Evolutionary conservation across 2,888 invertebrate genomes (phyloP).

Genomic region (Acrocera orbiculus): DNA sequence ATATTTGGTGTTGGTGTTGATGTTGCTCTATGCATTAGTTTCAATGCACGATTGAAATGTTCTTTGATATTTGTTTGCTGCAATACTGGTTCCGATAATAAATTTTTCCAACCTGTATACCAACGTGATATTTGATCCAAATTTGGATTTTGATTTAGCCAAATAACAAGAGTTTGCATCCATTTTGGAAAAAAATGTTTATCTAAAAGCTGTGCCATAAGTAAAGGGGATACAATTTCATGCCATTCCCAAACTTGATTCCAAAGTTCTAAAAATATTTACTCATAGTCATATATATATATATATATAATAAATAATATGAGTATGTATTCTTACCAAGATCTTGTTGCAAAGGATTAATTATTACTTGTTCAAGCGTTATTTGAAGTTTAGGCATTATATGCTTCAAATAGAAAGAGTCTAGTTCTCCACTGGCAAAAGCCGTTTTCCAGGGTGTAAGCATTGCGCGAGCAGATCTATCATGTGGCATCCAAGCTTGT

Average conservation of each 20-base stretch:
- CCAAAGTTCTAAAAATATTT: slow-evolving; percentile 55
- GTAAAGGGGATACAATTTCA: slow-evolving; percentile 59
- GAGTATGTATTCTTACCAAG: slow-evolving; percentile 32
- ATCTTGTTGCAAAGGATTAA: slow-evolving; percentile 57
- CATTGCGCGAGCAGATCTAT: slow-evolving; percentile 80
- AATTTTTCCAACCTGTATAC: slow-evolving; percentile 51
- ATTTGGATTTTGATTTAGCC: slow-evolving; percentile 82
- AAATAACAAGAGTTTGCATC: slow-evolving; percentile 67
- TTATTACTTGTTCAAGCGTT: slow-evolving; percentile 44
- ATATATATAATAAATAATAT: slow-evolving; percentile 1
- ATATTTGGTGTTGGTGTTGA: slow-evolving; percentile 39
- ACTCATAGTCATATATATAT: neutral
- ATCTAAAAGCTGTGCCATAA: slow-evolving; percentile 64
- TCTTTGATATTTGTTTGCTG: slow-evolving; percentile 41
- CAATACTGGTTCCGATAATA: slow-evolving; percentile 38
- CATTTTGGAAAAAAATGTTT: slow-evolving; percentile 87
- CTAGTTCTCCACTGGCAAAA: slow-evolving; percentile 57
- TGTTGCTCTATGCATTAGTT: slow-evolving; percentile 81
- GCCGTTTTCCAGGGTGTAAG: slow-evolving; percentile 75
- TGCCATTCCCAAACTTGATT: slow-evolving; percentile 91
- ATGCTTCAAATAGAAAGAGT: slow-evolving; percentile 66
- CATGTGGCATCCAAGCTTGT: slow-evolving; percentile 89
- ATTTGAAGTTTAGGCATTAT: slow-evolving; percentile 77
- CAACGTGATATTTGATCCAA: slow-evolving; percentile 80
- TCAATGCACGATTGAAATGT: slow-evolving; percentile 74